phyloP scores from a whole-genome alignment of 1,140 invertebrate genomes.

The Drosophila suzukii region DNA sequence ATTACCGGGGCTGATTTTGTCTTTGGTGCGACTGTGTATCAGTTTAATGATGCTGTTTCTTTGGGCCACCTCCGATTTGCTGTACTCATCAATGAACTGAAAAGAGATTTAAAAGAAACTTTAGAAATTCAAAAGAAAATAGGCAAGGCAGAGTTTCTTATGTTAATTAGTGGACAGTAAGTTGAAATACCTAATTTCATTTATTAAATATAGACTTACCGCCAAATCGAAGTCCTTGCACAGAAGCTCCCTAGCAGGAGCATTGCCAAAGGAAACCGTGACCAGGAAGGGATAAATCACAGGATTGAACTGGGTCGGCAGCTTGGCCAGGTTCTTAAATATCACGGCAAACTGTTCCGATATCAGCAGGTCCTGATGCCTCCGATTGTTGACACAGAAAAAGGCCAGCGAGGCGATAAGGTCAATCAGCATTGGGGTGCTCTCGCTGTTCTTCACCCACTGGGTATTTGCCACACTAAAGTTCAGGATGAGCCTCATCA shows the following conservation, averaged over 20 bases:
- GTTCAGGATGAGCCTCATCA: constrained; percentile 93
- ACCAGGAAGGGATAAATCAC: constrained; percentile 95
- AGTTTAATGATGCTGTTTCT: constrained; percentile 86
- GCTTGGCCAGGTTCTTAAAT: constrained; percentile 76
- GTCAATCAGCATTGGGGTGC: constrained; percentile 86
- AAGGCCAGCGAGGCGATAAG: constrained; percentile 86
- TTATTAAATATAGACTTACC: constrained; percentile 40
- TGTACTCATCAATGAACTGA: constrained; percentile 88
- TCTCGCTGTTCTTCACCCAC: constrained; percentile 79
- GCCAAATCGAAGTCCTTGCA: constrained; percentile 74
- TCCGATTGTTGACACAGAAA: constrained; percentile 85
- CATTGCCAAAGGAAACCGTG: constrained; percentile 84
- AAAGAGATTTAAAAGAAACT: neutral
- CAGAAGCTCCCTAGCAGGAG: constrained; percentile 67
- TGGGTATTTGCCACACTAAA: constrained; percentile 88
- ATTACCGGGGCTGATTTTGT: constrained; percentile 17
- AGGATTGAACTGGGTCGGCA: constrained; percentile 86
- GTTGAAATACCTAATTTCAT: neutral
- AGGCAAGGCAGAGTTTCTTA: too few species aligned
- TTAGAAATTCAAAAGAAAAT: neutral
- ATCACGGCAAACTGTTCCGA: constrained; percentile 78
- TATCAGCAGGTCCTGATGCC: constrained; percentile 84
- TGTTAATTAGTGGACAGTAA: too few species aligned
- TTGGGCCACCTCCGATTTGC: constrained; percentile 87
- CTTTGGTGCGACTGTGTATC: constrained; percentile 42